These are phyloP conservation scores for Nothura maculosa DNA, from an alignment of 2,797 vertebrate genomes.

Conservation along the genomic window DNA sequence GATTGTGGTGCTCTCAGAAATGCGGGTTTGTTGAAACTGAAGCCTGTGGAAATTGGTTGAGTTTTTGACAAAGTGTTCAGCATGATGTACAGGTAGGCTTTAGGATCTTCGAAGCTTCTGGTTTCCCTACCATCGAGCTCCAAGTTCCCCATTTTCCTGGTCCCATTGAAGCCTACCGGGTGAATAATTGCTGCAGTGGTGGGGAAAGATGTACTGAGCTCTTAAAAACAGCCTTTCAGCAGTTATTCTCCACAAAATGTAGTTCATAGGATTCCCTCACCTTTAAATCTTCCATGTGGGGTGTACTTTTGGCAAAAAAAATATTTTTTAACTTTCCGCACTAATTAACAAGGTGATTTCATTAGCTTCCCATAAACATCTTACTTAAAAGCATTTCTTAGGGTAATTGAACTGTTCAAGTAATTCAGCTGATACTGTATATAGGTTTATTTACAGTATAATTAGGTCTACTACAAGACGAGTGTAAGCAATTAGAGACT, in stretches of 20 bases:
- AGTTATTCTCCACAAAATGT: not conserved
- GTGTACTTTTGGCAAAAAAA: not conserved
- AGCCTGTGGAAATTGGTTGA: not conserved
- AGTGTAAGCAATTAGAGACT: not conserved
- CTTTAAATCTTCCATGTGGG: not conserved
- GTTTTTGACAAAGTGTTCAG: not conserved
- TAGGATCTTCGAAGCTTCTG: not conserved
- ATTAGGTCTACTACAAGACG: not conserved
- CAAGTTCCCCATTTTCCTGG: not conserved
- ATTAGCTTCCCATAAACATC: not conserved
- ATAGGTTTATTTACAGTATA: not conserved
- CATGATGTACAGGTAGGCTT: not conserved
- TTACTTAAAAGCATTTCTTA: not conserved
- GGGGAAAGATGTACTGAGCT: not conserved
- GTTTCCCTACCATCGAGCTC: not conserved
- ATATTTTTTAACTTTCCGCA: not conserved
- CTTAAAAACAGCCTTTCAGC: not conserved
- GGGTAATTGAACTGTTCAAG: not conserved
- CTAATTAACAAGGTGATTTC: not conserved
- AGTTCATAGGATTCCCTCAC: not conserved
- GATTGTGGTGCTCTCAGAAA: not conserved
- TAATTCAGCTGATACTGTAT: not conserved
- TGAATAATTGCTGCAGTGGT: not conserved
- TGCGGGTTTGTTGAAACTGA: not conserved
- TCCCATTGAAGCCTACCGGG: not conserved